phyloP scores from a whole-genome alignment of 30 jellyfish, hydroid and myxozoan genomes.

The Cassiopea xamachana region DNA sequence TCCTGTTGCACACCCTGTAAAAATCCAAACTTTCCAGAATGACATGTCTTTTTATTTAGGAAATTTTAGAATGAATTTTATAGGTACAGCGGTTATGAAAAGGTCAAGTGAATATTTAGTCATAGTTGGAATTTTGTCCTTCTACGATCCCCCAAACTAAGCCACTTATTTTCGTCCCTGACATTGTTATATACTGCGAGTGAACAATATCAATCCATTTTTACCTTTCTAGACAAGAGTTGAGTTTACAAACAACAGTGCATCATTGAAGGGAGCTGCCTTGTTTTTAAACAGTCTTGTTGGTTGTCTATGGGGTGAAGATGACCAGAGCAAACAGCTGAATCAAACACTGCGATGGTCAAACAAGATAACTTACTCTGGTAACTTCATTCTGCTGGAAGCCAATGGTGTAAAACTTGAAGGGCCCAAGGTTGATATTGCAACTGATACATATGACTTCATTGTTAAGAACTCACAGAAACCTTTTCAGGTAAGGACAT shows the following conservation, averaged over 20 bases:
- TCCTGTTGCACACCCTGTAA: too few species aligned
- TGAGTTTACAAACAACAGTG: conserved; percentile 64
- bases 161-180: neutral
- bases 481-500: conserved; percentile 22
- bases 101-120: too few species aligned
- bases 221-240: conserved; percentile 41
- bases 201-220: neutral
- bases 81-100: too few species aligned
- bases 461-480: conserved; percentile 2
- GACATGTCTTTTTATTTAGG: too few species aligned
- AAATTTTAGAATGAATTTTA: too few species aligned
- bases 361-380: conserved; percentile 36
- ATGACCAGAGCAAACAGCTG: neutral
- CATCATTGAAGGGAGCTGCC: conserved; percentile 81
- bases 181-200: neutral
- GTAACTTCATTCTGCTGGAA: conserved; percentile 42
- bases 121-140: too few species aligned
- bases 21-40: too few species aligned
- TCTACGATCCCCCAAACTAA: neutral
- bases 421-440: conserved; percentile 60
- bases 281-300: conserved; percentile 54
- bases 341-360: conserved; percentile 46
- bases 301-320: conserved; percentile 71
- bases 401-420: conserved; percentile 2
- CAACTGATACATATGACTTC: conserved; percentile 65